Base-by-base conservation (phyloP, 2,888 invertebrate genomes). In the Eupsilia transversa region DNA sequence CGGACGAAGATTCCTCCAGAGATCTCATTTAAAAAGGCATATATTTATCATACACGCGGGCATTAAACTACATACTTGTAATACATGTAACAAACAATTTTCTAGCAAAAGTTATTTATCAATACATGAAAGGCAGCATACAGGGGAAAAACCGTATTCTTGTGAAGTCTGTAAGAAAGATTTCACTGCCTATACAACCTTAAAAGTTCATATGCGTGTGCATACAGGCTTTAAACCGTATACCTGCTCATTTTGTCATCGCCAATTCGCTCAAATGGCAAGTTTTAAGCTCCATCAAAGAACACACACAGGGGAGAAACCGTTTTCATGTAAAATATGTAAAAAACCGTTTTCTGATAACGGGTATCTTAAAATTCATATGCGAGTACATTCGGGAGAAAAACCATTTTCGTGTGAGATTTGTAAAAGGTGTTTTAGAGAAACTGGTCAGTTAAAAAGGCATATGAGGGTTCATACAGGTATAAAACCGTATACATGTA, bases 351-450 rank as follows among this genome's bases (percentile, higher is more conserved):
- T 96, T 59, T 94, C 96, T 0, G 95, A 96, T 61, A 96, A 94
- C n/a, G 95, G 95, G 0, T 95, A 96, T 69, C 86, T 96, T 23
- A 96, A 95, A 78, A 95, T 95, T 0, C 96, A 96, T 74, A 94
- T 95, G 94, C 82, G 96, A 0, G 92, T 95, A 0, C 96, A 96
- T 75, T 95, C 94, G 0, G 95, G 95, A 0, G 95, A 94, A 33
- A 94, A 94, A 23, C 96, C 96, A 0, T 96, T 91, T 49, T 79
- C 74, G 0, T 96, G 96, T 70, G 94, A 95, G 0, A 70, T 95
- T 0, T 96, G 96, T 56, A 94, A 95, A 30, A 89, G 94, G 0
- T 89, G 92, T 14, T 96, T 96, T 46, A 85, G 95, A 0, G 96
- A 96, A 54, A 93, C 93, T 0, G 95, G 95, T 0, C 95, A 95